Evolutionary conservation across 2,888 invertebrate genomes (phyloP), one percentile per base, ranked within the genome.

Genomic region (Cetonia aurata): DNA sequence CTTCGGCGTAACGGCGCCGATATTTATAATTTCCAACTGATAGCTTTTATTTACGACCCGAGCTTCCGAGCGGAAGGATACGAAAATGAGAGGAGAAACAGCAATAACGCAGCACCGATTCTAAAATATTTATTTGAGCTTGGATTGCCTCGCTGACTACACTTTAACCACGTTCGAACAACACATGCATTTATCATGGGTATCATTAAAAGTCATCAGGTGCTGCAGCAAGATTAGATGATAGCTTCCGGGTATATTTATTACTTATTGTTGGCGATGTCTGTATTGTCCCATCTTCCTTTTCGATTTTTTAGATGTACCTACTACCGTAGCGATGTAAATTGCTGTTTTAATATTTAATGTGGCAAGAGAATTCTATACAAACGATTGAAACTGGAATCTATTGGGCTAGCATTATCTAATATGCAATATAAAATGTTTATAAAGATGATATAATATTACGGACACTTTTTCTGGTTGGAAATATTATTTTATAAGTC

Each of bases 31-130:
- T 53, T 53, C 25, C 25, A 53, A 33, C 13, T 53, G 31, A 53
- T 53, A 53, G 52, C 25, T 53, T 53, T 53, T 53, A 53, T 53
- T 53, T 53, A 53, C 53, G 53, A 53, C 13, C 31, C 6, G 13
- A 31, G 6, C 12, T 13, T 31, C 25, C 31, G 10, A 31, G 31
- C 3, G n/a, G 31, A 13, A 31, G 53, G 9, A 9, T 12, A 13
- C 3, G 31, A 31, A 53, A 53, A 53, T 53, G 13, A 53, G 33
- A 53, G 31, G 25, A 53, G 25, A 17, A 53, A 53, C 25, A 31
- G 12, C 31, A 19, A 53, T 9, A 53, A 53, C 33, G 53, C 31
- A 53, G 33, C 33, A 19, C 33, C 53, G 53, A 12, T 13, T 12
- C 31, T 53, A 8, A 53, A 53, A 31, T 53, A 53, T 53, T 31